Conservation (phyloP, 2,113 vertebrate genomes). For the Halichoerus grypus region DNA sequence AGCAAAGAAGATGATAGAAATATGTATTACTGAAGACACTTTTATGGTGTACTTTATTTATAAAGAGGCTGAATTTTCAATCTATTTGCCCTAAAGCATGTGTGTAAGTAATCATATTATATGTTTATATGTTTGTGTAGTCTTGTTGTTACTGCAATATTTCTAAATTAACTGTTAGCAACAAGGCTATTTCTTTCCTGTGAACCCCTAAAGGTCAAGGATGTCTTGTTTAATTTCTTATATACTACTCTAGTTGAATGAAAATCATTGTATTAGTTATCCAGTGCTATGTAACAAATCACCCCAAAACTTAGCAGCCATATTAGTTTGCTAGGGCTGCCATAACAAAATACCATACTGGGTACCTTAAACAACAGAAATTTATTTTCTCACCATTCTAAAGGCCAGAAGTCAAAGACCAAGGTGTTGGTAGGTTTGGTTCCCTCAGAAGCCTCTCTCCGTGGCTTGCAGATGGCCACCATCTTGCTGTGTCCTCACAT, state of each 20-base stretch:
- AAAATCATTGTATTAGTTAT: neutral
- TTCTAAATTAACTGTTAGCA: neutral
- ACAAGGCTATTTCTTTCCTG: neutral
- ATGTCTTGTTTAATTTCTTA: neutral
- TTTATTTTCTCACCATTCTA: neutral
- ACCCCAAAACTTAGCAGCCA: neutral
- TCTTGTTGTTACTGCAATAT: neutral
- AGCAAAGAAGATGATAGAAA: slow-evolving; percentile 30
- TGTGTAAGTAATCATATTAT: slow-evolving; percentile 37
- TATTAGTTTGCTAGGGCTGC: neutral
- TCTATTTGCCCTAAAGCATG: neutral
- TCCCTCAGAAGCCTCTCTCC: neutral
- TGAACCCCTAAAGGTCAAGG: neutral
- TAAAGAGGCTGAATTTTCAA: neutral
- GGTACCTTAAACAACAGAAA: neutral
- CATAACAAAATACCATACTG: neutral
- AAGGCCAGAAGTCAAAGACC: neutral
- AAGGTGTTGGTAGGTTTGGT: neutral
- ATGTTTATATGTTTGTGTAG: slow-evolving; percentile 50
- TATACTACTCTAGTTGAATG: neutral
- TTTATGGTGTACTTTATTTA: slow-evolving; percentile 53
- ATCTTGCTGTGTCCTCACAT: neutral
- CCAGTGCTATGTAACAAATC: neutral
- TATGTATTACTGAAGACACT: slow-evolving; percentile 51
- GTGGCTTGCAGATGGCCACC: neutral